phyloP scores from a whole-genome alignment of 2,797 vertebrate genomes.

The Loriculus beryllinus region DNA sequence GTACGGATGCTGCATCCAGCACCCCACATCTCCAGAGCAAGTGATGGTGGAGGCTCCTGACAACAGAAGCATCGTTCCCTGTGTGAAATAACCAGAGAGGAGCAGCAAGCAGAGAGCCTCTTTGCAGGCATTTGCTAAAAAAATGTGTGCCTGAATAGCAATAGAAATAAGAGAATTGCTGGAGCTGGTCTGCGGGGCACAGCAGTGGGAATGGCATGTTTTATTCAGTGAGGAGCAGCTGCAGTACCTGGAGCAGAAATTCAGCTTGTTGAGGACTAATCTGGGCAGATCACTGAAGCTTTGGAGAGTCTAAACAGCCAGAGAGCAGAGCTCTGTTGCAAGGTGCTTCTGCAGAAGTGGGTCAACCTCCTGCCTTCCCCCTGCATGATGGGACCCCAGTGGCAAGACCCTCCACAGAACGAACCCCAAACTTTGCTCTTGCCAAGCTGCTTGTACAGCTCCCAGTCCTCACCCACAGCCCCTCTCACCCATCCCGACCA shows the following conservation, averaged over 20 bases:
- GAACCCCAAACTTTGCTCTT: accelerated
- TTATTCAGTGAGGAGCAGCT: conserved; percentile 73
- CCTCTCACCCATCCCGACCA: accelerated
- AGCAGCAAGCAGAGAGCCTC: background rate
- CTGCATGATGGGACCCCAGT: accelerated
- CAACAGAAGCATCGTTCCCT: background rate
- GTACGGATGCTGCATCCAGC: background rate
- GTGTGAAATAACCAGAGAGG: background rate
- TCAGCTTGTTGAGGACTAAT: conserved; percentile 45
- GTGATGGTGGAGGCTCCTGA: background rate
- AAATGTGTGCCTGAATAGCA: conserved; percentile 40
- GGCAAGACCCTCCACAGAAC: background rate
- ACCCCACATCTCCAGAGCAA: accelerated
- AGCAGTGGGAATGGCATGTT: conserved; percentile 45
- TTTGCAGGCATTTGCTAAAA: conserved; percentile 50
- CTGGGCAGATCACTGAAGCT: conserved; percentile 39
- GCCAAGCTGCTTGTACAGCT: accelerated
- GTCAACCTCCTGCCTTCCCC: accelerated
- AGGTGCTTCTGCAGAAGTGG: background rate
- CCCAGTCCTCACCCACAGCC: accelerated
- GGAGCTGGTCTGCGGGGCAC: conserved; percentile 50
- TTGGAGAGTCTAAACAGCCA: background rate
- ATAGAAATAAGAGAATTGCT: conserved; percentile 67
- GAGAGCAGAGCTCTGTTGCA: background rate
- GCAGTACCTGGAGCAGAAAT: conserved; percentile 70